These are phyloP conservation scores for Perognathus longimembris DNA, from an alignment of 2,113 vertebrate genomes.

Conservation along the genomic window DNA sequence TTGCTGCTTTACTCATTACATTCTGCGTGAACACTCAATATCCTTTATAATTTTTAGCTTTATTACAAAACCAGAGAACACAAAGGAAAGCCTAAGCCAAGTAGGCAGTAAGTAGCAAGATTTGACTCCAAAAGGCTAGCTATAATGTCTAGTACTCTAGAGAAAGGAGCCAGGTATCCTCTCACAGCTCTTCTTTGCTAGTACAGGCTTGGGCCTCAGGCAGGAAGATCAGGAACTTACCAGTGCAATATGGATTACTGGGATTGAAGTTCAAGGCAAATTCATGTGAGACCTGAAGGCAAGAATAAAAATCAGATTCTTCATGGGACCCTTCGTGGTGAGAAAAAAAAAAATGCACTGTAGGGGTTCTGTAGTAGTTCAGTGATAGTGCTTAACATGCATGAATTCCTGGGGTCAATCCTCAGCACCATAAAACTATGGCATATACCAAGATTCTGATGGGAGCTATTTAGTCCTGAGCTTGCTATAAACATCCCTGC, in stretches of 20 bases:
- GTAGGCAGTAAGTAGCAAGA: neutral
- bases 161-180: neutral
- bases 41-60: neutral
- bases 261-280: slow-evolving; percentile 97
- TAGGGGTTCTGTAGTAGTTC: neutral
- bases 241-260: slow-evolving; percentile 92
- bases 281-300: slow-evolving; percentile 92
- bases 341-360: slow-evolving; percentile 20
- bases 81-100: slow-evolving; percentile 1
- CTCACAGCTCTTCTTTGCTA: neutral
- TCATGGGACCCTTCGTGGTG: neutral
- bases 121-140: neutral
- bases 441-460: neutral
- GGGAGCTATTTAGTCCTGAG: neutral
- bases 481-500: neutral
- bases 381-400: neutral
- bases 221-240: slow-evolving; percentile 80
- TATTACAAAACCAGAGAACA: slow-evolving; percentile 46
- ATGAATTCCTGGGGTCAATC: neutral
- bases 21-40: slow-evolving; percentile 19
- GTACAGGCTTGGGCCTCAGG: neutral
- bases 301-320: slow-evolving; percentile 58
- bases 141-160: slow-evolving; percentile 1
- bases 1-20: neutral
- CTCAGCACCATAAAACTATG: neutral